Evolutionary conservation across 2,888 invertebrate species (phyloP), one percentile per base, ranked within the genome.

Genomic region (Polia nebulosa): DNA sequence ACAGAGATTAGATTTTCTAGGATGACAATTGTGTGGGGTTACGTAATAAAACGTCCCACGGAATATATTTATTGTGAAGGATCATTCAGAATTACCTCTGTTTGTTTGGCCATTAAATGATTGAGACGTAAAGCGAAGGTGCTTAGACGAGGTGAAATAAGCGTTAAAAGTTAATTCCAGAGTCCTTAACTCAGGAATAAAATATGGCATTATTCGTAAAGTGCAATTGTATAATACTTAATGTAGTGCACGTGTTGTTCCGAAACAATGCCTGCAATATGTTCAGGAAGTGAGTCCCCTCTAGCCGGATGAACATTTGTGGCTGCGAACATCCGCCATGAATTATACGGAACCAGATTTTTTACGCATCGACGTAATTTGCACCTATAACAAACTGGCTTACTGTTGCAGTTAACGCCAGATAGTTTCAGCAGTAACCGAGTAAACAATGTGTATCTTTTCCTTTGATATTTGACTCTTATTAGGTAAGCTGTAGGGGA

Each of bases 1-100:
- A 68, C 76, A 77, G 71, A 69, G 77, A 81, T 83, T 76, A 77
- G 47, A 67, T 73, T 71, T 74, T 68, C 64, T 63, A 39, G 51
- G 58, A 56, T 60, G 52, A 52, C 57, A 60, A 71, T 67, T 52
- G 68, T 55, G 29, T 57, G 66, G 65, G 60, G 47, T 52, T 41
- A 49, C 58, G 53, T 49, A 13, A 47, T 69, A 58, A 69, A 69
- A 41, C 9, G 9, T 4, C 17, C 36, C 22, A 29, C 36, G 0
- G 9, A 39, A 25, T 45, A 52, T 66, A 34, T 44, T 65, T 29
- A 13, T 25, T 41, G 25, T 29, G 11, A n/a, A 34, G 7, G 36
- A 73, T 27, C 39, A 51, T 60, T 61, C 13, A 17, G 36, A n/a
- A 72, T n/a, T 17, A 63, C 8, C n/a, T 49, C 32, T 11, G 22